Percentiles rank a stretch among this genome's conserved stretches.
Evolutionary conservation across 2,888 invertebrate genomes (phyloP).

Genomic region (Mythimna vitellina): DNA sequence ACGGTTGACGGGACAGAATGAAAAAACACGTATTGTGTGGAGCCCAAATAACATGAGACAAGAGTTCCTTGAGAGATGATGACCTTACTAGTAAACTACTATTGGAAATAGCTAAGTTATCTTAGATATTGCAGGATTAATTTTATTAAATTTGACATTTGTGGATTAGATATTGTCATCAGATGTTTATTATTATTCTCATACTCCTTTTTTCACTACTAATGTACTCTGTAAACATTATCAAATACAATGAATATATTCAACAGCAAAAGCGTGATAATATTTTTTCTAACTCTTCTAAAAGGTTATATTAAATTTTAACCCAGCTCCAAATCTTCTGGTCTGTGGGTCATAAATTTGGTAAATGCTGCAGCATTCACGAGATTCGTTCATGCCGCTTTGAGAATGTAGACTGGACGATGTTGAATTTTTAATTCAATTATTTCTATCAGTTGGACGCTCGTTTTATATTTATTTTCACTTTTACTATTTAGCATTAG

Average conservation of each 20-base stretch:
- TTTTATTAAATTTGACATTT: neutral
- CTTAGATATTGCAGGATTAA: neutral
- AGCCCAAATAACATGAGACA: too few species aligned
- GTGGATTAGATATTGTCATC: neutral
- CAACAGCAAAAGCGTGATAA: neutral
- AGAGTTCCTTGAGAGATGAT: too few species aligned
- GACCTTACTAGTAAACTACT: neutral
- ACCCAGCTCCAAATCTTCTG: slow-evolving; percentile 54
- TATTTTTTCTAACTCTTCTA: slow-evolving; percentile 8
- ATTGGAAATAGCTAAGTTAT: neutral
- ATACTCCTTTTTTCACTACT: neutral
- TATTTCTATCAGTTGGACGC: slow-evolving; percentile 44
- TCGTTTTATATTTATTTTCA: slow-evolving; percentile 13
- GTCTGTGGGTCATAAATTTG: slow-evolving; percentile 70
- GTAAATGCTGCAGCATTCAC: slow-evolving; percentile 68
- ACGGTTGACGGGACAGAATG: too few species aligned
- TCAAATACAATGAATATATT: neutral
- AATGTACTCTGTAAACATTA: neutral
- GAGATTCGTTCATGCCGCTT: slow-evolving; percentile 56
- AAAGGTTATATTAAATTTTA: slow-evolving; percentile 42
- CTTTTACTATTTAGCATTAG: neutral
- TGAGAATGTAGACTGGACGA: slow-evolving; percentile 36
- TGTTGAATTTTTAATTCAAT: slow-evolving; percentile 54
- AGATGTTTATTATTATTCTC: neutral
- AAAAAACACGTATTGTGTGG: too few species aligned